Evolutionary conservation across 2,888 invertebrate species (phyloP).

Genomic region (Heliconius ethilla): DNA sequence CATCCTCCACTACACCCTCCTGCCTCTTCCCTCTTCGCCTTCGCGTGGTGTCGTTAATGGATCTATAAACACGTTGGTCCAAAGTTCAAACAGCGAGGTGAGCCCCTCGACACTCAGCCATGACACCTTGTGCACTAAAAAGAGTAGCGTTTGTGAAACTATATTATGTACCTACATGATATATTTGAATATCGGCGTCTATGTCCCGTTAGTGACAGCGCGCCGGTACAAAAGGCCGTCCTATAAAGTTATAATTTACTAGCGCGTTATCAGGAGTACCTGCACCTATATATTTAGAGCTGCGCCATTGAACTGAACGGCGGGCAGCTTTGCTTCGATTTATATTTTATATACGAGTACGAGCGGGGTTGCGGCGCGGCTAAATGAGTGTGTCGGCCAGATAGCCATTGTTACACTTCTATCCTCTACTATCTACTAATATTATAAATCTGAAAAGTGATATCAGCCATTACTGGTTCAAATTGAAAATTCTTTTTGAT

Average conservation of each 20-base stretch:
- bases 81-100: background rate
- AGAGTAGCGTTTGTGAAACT: background rate
- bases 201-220: background rate
- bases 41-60: background rate
- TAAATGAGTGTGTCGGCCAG: slow-evolving; percentile 8
- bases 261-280: slow-evolving; percentile 16
- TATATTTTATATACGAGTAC: slow-evolving; percentile 17
- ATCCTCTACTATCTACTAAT: too few relatives aligned
- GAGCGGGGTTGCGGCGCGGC: background rate
- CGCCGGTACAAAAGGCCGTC: background rate
- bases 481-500: too few relatives aligned
- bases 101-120: background rate
- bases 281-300: slow-evolving; percentile 24
- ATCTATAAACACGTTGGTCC: background rate
- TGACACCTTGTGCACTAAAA: background rate
- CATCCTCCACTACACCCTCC: background rate
- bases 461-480: too few relatives aligned
- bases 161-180: too few relatives aligned
- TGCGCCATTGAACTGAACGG: slow-evolving; percentile 10
- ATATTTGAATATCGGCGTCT: too few relatives aligned
- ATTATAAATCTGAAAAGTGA: too few relatives aligned
- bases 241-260: slow-evolving; percentile 20
- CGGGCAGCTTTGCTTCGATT: slow-evolving; percentile 17
- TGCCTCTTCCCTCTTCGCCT: background rate
- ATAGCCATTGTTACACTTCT: background rate